Evolutionary conservation across 2,797 vertebrate genomes (phyloP).

Genomic region (Galagoides demidoff): DNA sequence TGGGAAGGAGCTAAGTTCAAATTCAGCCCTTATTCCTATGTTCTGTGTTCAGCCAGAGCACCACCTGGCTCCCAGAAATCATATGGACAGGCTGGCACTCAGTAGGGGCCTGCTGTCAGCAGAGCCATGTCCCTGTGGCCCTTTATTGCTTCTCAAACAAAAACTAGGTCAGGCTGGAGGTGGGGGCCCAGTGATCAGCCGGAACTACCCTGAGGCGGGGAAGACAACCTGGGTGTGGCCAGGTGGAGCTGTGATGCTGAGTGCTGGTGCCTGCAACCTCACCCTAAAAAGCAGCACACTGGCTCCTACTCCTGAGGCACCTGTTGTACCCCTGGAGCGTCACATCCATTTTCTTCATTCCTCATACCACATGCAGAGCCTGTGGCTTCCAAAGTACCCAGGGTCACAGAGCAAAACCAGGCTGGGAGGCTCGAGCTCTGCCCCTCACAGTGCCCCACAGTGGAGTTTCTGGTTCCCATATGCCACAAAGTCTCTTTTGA

Average conservation of each 20-base stretch:
- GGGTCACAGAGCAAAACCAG: background rate
- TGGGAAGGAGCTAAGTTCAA: background rate
- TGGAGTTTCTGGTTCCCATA: background rate
- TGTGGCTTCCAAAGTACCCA: background rate
- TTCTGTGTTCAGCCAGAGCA: background rate
- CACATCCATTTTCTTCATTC: background rate
- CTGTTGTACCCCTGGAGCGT: background rate
- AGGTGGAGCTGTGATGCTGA: background rate
- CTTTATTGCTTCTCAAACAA: conserved; percentile 54
- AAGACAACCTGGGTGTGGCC: background rate
- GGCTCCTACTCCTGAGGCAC: background rate
- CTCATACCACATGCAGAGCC: background rate
- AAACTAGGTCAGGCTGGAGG: background rate
- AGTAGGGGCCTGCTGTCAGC: background rate
- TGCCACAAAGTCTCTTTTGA: background rate
- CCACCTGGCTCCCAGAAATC: background rate
- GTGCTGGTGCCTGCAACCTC: background rate
- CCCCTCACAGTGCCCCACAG: background rate
- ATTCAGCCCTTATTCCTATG: background rate
- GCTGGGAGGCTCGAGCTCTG: background rate
- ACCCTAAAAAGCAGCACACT: background rate
- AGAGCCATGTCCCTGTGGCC: background rate
- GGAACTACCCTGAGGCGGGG: background rate
- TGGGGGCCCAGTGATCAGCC: background rate
- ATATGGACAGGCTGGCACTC: background rate